Conservation (phyloP, 2,888 invertebrate species). For the Brachynemurus nebulosus region DNA sequence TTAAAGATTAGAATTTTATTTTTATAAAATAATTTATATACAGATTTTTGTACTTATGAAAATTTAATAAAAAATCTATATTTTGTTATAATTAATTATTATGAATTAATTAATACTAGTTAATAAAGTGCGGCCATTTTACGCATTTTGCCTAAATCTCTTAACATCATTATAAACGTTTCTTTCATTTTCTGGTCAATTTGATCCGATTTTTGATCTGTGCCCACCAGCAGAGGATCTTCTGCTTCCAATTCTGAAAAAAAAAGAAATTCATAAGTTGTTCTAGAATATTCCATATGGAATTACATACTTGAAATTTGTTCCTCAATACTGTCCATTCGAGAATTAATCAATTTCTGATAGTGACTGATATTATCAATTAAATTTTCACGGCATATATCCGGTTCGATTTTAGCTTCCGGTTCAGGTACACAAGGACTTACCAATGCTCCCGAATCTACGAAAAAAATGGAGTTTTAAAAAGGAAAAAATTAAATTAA, state of each 20-base stretch:
- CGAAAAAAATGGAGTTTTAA: slow-evolving; percentile 10
- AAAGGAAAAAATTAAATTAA: too few relatives aligned
- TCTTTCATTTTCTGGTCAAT: slow-evolving; percentile 52
- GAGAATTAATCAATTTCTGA: slow-evolving; percentile 54
- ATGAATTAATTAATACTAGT: slow-evolving; percentile 2
- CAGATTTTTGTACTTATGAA: too few relatives aligned
- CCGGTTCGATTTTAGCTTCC: slow-evolving; percentile 67
- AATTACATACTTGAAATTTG: slow-evolving; percentile 48
- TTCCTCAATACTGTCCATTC: slow-evolving; percentile 59
- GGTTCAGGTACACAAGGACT: slow-evolving; percentile 50
- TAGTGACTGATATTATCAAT: slow-evolving; percentile 64
- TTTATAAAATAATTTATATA: too few relatives aligned
- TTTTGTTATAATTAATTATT: too few relatives aligned
- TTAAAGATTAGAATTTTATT: too few relatives aligned
- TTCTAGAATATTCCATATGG: neutral
- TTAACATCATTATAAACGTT: slow-evolving; percentile 56
- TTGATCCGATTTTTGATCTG: slow-evolving; percentile 31
- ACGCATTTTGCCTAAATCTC: slow-evolving; percentile 56
- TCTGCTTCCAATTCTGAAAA: slow-evolving; percentile 42
- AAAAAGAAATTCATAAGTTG: slow-evolving; percentile 1
- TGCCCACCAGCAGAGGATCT: slow-evolving; percentile 30
- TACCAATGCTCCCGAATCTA: slow-evolving; percentile 13
- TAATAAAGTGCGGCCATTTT: slow-evolving; percentile 38
- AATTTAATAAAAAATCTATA: too few relatives aligned
- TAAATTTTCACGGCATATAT: slow-evolving; percentile 61